These are phyloP conservation scores for Liodrosophila aerea DNA, from an alignment of 2,888 invertebrate species.

Conservation along the genomic window DNA sequence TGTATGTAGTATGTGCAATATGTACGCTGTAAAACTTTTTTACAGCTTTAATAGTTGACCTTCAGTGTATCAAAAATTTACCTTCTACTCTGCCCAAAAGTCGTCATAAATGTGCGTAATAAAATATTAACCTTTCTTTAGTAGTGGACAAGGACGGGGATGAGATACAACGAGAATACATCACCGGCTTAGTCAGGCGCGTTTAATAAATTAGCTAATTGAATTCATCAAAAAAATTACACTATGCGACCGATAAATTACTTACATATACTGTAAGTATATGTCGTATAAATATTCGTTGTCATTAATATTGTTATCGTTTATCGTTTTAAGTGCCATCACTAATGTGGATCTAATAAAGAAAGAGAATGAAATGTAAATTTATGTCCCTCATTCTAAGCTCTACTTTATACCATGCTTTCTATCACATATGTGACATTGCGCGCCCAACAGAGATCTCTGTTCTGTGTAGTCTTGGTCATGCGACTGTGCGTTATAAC, in stretches of 20 bases:
- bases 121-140: slow-evolving; percentile 75
- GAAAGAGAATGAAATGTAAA: no score
- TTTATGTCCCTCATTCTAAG: no score
- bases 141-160: slow-evolving; percentile 14
- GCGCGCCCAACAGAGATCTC: no score
- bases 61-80: slow-evolving; percentile 75
- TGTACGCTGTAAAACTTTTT: slow-evolving; percentile 61
- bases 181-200: slow-evolving; percentile 38
- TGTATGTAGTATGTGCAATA: slow-evolving; percentile 20
- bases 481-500: no score
- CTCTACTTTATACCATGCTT: no score
- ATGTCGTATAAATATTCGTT: no score
- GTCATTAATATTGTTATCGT: no score
- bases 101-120: slow-evolving; percentile 76
- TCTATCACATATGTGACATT: no score
- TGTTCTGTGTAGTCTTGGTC: no score
- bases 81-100: slow-evolving; percentile 62
- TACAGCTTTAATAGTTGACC: slow-evolving; percentile 77
- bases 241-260: slow-evolving; percentile 1
- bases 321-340: slow-evolving; percentile 36
- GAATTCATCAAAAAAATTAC: slow-evolving; percentile 6
- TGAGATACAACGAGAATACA: slow-evolving; percentile 4
- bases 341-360: no score
- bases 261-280: no score
- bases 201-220: slow-evolving; percentile 39